Evolutionary conservation across 2,113 vertebrate species (phyloP).

Genomic region (Labeo catla): DNA sequence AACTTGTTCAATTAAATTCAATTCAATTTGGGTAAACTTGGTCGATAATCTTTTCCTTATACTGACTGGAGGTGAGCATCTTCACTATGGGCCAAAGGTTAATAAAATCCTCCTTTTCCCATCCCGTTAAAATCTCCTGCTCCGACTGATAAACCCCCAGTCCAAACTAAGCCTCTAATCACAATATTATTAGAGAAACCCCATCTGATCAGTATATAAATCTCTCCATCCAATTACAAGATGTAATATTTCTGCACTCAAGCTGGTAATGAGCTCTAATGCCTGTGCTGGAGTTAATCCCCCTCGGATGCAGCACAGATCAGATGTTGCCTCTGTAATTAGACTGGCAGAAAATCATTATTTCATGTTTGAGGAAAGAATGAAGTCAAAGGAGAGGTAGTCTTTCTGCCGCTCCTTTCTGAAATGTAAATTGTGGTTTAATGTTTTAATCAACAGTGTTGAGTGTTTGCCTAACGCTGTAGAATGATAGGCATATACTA

Average conservation of each 20-base stretch:
- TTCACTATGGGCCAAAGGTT: constrained; percentile 51
- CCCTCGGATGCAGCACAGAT: constrained; percentile 88
- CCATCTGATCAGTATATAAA: constrained; percentile 70
- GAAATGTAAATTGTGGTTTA: constrained; percentile 43
- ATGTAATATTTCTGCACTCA: constrained; percentile 95
- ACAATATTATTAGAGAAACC: constrained; percentile 62
- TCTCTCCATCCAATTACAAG: constrained; percentile 96
- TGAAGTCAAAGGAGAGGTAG: constrained; percentile 53
- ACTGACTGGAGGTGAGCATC: background rate
- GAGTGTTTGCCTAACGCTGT: constrained; percentile 23
- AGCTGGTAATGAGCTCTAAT: constrained; percentile 95
- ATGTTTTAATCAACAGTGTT: constrained; percentile 48
- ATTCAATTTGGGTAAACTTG: constrained; percentile 9
- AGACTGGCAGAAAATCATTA: constrained; percentile 97
- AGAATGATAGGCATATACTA: background rate
- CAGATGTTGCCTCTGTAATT: constrained; percentile 97
- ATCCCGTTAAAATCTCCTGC: constrained; percentile 47
- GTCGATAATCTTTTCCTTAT: background rate
- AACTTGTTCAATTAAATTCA: background rate
- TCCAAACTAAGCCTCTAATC: constrained; percentile 65
- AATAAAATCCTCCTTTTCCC: constrained; percentile 57
- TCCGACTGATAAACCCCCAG: constrained; percentile 66
- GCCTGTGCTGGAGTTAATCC: constrained; percentile 89
- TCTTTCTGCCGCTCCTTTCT: constrained; percentile 30
- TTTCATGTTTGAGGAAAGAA: constrained; percentile 81